Conservation (phyloP, 2,888 invertebrate genomes). For the Megastigmus dorsalis region DNA sequence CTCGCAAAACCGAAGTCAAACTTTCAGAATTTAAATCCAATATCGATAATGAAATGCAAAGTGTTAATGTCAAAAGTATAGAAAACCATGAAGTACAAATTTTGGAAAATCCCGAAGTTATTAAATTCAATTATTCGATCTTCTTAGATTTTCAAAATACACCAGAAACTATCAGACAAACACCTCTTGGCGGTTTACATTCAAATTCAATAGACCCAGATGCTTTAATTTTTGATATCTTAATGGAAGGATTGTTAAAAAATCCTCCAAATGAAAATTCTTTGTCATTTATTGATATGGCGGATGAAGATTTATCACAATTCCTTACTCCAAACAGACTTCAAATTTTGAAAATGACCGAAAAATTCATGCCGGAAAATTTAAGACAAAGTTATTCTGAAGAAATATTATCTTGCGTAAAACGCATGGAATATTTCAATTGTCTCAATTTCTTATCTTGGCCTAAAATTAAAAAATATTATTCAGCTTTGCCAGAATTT, state of each 20-base stretch:
- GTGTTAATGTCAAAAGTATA: neutral
- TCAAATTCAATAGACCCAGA: constrained; percentile 61
- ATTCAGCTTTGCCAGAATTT: constrained; percentile 66
- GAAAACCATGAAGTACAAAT: no score
- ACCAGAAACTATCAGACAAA: constrained; percentile 56
- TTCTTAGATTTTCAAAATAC: no score
- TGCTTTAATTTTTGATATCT: constrained; percentile 64
- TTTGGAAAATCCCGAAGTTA: no score
- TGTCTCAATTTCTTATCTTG: constrained; percentile 71
- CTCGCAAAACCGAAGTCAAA: no score
- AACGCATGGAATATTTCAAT: constrained; percentile 69
- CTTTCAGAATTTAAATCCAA: neutral
- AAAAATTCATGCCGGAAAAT: constrained; percentile 65
- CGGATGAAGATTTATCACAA: constrained; percentile 65
- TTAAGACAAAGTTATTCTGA: constrained; percentile 66
- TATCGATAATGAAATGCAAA: neutral
- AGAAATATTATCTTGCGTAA: constrained; percentile 69
- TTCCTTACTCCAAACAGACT: constrained; percentile 65
- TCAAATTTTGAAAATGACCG: constrained; percentile 66
- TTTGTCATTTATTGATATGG: constrained; percentile 63
- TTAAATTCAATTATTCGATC: no score
- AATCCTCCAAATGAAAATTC: constrained; percentile 55
- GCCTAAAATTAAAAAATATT: constrained; percentile 68
- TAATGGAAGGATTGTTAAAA: constrained; percentile 63
- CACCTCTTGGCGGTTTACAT: constrained; percentile 41